phyloP scores from a whole-genome alignment of 2,113 vertebrate species.

The Hippocampus guttulatus region DNA sequence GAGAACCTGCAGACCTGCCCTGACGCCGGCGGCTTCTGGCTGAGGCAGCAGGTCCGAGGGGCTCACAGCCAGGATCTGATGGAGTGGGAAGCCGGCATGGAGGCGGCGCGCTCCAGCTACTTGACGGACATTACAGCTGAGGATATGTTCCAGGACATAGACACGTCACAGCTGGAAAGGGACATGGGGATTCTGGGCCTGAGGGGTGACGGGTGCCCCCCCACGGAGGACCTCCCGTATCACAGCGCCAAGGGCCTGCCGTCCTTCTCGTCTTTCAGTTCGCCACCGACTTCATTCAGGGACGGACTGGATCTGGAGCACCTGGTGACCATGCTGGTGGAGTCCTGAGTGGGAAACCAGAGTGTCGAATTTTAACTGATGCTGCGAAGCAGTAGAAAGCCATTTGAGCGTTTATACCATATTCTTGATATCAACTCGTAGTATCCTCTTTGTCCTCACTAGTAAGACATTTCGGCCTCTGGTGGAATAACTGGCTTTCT shows the following conservation, averaged over 20 bases:
- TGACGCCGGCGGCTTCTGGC: slow-evolving; percentile 14
- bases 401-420: neutral
- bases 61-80: slow-evolving; percentile 16
- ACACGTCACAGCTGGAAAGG: slow-evolving; percentile 72
- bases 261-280: slow-evolving; percentile 42
- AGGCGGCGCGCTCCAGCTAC: slow-evolving; percentile 64
- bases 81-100: slow-evolving; percentile 43
- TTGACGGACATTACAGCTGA: slow-evolving; percentile 69
- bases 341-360: slow-evolving; percentile 56
- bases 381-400: neutral
- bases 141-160: slow-evolving; percentile 79
- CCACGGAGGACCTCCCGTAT: slow-evolving; percentile 50
- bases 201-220: slow-evolving; percentile 22
- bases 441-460: too few relatives aligned
- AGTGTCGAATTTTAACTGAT: neutral
- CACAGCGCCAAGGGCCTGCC: slow-evolving; percentile 49
- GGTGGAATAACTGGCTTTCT: too few relatives aligned
- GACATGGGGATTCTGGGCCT: slow-evolving; percentile 57
- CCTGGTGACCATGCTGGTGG: slow-evolving; percentile 76
- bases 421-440: neutral
- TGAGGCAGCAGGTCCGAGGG: slow-evolving; percentile 23
- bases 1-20: slow-evolving; percentile 54
- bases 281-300: slow-evolving; percentile 36
- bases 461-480: too few relatives aligned
- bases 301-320: slow-evolving; percentile 75